A percentile compares a stretch with the other conserved stretches of the same genome.
Conservation (phyloP, 1,140 invertebrate species). For the Reticulitermes speratus region DNA sequence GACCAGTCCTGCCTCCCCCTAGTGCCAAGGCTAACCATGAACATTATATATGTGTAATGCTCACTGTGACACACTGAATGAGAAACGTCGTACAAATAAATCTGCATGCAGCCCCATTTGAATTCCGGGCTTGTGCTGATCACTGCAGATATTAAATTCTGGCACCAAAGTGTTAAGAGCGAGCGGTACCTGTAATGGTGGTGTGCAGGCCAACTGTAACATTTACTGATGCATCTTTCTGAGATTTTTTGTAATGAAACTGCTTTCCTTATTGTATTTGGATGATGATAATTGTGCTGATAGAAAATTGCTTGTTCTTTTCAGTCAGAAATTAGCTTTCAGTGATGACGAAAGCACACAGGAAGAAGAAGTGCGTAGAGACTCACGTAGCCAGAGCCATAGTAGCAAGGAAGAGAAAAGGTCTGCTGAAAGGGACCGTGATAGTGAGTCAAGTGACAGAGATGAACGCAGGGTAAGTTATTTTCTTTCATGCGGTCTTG, state of each 20-base stretch:
- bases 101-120: too few relatives aligned
- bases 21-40: too few relatives aligned
- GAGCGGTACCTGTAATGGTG: too few relatives aligned
- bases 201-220: not conserved
- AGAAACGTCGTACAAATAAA: too few relatives aligned
- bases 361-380: conserved; percentile 34
- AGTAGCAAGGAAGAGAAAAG: conserved; percentile 30
- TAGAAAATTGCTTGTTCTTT: conserved; percentile 40
- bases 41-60: not conserved
- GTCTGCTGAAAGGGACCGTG: conserved; percentile 23
- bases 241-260: not conserved
- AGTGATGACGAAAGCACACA: conserved; percentile 77
- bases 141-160: too few relatives aligned
- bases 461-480: conserved; percentile 15
- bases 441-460: conserved; percentile 10
- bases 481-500: not conserved
- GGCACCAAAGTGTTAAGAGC: too few relatives aligned
- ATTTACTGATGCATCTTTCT: not conserved
- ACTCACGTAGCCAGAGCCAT: conserved; percentile 19
- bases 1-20: too few relatives aligned
- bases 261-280: not conserved
- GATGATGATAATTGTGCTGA: not conserved
- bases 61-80: too few relatives aligned
- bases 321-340: conserved; percentile 86
- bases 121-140: too few relatives aligned